Conservation (phyloP, 2,113 vertebrate genomes). For the Prionailurus bengalensis region DNA sequence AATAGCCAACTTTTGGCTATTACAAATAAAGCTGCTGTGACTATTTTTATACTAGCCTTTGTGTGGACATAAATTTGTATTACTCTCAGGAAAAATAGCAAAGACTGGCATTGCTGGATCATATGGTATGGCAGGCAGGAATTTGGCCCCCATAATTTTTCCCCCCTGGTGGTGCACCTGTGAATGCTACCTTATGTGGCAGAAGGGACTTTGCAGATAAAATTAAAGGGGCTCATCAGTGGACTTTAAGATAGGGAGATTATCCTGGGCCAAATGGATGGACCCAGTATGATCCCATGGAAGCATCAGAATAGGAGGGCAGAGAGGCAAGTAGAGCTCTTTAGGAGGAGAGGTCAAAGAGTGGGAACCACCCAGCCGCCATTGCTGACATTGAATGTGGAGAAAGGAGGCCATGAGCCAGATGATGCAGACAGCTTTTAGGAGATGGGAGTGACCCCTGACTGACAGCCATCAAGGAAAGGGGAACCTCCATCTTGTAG, state of each 20-base stretch:
- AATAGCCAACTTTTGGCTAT: neutral
- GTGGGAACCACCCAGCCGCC: neutral
- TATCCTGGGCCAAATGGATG: neutral
- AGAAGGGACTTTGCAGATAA: neutral
- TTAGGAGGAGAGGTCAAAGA: neutral
- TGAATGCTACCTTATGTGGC: neutral
- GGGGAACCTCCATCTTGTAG: neutral
- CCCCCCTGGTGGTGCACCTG: neutral
- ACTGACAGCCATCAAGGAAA: neutral
- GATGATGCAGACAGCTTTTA: neutral
- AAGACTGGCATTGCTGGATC: neutral
- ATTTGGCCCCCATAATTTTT: neutral
- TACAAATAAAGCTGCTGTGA: neutral
- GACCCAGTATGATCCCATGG: neutral
- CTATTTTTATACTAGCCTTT: slow-evolving; percentile 21
- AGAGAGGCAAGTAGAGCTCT: neutral
- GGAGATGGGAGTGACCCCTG: neutral
- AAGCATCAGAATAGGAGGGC: neutral
- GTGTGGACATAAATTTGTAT: neutral
- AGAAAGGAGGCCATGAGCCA: neutral
- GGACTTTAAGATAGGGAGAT: neutral
- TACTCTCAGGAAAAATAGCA: neutral
- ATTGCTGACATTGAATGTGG: neutral
- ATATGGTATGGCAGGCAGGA: neutral
- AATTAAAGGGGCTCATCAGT: neutral